Base-by-base conservation (phyloP, 2,888 invertebrate genomes). In the Temnothorax rugatulus region DNA sequence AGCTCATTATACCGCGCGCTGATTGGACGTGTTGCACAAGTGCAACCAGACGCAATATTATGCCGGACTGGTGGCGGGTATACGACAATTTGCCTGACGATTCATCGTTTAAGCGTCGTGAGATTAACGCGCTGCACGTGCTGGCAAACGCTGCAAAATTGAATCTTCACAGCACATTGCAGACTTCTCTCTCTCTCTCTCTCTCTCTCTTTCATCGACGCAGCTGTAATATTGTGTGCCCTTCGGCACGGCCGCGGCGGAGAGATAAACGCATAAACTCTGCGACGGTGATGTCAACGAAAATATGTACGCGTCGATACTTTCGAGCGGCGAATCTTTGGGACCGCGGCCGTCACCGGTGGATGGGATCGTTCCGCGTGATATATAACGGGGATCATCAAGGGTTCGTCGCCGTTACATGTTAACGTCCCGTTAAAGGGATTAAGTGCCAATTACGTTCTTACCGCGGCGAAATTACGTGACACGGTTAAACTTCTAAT, bases 361-460 rank as follows among this genome's bases (percentile, higher is more conserved):
- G 13, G 59, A 3, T 61, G 7, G 79, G 59, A 68, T 77, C 57
- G 13, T 77, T 77, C 50, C 57, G 82, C 86, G 81, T 87, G 88
- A 83, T 71, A 75, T 86, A 77, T 88, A 83, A 79, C 68, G 57
- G 41, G 57, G 77, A 82, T 87, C 74, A 73, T 84, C 85, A 79
- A 64, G 82, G 84, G 81, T 47, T 68, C 66, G n/a, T 71, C 34
- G 68, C 61, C 74, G 71, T 64, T 79, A 87, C 88, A 87, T 90
- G 90, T 90, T 91, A 90, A 91, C 92, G 89, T 90, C 85, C 88
- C 90, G 90, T 91, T 93, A 93, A 90, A 87, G 86, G 89, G 91
- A 93, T 93, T 92, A 92, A 92, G 92, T 92, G 91, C 90, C 92
- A 93, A 93, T 93, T 93, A 92, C 91, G 90, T 92, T 91, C 91